Base-by-base conservation (phyloP, 2,797 vertebrate genomes). In the Crenuchus spilurus region DNA sequence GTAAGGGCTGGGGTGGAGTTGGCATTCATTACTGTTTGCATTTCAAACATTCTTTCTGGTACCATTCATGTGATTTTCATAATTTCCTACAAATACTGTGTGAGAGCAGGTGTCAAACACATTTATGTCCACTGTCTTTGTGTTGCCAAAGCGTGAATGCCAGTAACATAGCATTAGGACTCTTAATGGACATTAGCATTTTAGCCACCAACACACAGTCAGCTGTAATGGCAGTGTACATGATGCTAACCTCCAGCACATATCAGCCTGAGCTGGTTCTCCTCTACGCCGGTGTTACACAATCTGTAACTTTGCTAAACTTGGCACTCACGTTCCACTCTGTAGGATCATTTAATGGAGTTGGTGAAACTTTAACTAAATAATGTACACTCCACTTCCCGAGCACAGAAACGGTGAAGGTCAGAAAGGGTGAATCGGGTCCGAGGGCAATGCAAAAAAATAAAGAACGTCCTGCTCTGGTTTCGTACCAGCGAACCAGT, bases 401-500 rank as follows among this genome's bases (percentile, higher is more conserved):
- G 55, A 41, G 72, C 82, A 68, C 30, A 64, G 46, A 83, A 76
- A 78, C 2, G 22, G 14, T 58, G 74, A 90, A 92, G 90, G 91
- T 92, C 88, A 88, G 58, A 71, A 51, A 51, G 81, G 86, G 88
- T 77, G 83, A 82, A 64, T 77, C 79, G 75, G 70, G 68, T 82
- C 83, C 63, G 18, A 6, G 70, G 86, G 82, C 72, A 22, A 76
- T 66, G 61, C 70, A 6, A 1, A 61, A 70, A 30, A 44, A 26
- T 55, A 57, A 14, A 62, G 83, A 83, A 84, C 73, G 63, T 77
- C 79, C 46, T 82, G 83, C 63, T 66, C 75, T 58, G 28, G 86
- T 91, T 89, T 86, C 86, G 80, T 84, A 69, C 84, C 85, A 86
- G 63, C 87, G 84, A 88, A 82, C 84, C 81, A 86, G 63, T 87